phyloP scores from a whole-genome alignment of 2,888 invertebrate species.

The Limenitis arthemis region DNA sequence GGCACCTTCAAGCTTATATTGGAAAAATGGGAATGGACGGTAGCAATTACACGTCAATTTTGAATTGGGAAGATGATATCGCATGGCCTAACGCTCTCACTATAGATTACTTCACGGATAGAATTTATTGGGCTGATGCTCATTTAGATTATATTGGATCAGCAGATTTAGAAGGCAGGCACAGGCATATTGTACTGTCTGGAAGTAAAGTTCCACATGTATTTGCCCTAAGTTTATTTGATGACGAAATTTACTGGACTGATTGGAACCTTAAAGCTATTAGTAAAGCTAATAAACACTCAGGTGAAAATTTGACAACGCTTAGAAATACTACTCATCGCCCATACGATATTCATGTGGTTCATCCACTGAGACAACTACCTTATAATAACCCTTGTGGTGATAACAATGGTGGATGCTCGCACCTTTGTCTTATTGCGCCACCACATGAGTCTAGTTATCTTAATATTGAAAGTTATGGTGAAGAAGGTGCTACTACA shows the following conservation, averaged over 20 bases:
- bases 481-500: slow-evolving; percentile 83
- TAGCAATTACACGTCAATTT: slow-evolving; percentile 87
- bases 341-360: slow-evolving; percentile 94
- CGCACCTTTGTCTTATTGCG: slow-evolving; percentile 93
- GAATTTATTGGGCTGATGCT: slow-evolving; percentile 98
- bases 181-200: slow-evolving; percentile 85
- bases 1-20: slow-evolving; percentile 96
- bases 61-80: slow-evolving; percentile 94
- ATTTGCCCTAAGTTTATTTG: slow-evolving; percentile 94
- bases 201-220: slow-evolving; percentile 93
- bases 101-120: slow-evolving; percentile 95
- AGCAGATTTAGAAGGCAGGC: slow-evolving; percentile 92
- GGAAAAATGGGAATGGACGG: slow-evolving; percentile 99
- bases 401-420: slow-evolving; percentile 94
- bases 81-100: slow-evolving; percentile 99
- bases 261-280: slow-evolving; percentile 98
- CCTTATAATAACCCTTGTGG: slow-evolving; percentile 93
- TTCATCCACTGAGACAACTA: slow-evolving; percentile 90
- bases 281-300: slow-evolving; percentile 92
- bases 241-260: slow-evolving; percentile 95
- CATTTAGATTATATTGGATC: slow-evolving; percentile 98
- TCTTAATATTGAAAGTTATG: slow-evolving; percentile 83
- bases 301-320: slow-evolving; percentile 80
- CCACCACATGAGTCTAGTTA: slow-evolving; percentile 85
- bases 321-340: slow-evolving; percentile 94